Evolutionary conservation across 2,113 vertebrate species (phyloP), one percentile per base, ranked within the genome.

Genomic region (Bubo bubo): DNA sequence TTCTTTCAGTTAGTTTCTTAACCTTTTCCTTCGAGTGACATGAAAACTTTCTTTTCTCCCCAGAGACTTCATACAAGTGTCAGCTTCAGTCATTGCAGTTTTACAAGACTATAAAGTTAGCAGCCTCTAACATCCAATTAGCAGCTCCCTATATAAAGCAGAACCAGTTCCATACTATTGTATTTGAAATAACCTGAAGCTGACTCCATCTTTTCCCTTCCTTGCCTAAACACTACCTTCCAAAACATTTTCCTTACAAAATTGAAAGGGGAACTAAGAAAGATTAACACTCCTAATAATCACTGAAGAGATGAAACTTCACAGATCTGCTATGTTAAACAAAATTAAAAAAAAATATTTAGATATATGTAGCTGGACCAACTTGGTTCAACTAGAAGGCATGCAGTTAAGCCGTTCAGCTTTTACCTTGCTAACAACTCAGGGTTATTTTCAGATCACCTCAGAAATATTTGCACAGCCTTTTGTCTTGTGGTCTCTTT

Each of bases 21-120:
- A 88, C 45, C 92, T 95, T 81, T 35, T 39, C 79, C 8, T 1
- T 17, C 12, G 18, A 93, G 56, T 28, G 58, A 92, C 58, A 85
- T 2, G n/a, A 90, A 93, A 79, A 63, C 49, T 72, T 56, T 4
- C 66, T 67, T 62, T 80, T 64, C 63, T 59, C 85, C 91, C 73
- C 10, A 34, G 76, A 74, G 91, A 47, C 85, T 86, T 77, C 43
- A 22, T 47, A 23, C 71, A 92, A 90, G 86, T 79, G 80, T 62
- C 87, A 95, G 96, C 94, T 76, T 83, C 86, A 70, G 79, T 19
- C 79, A 14, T 6, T 47, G 79, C 66, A 23, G 66, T 90, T 98
- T 98, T 98, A 97, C 95, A 96, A 93, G 95, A 94, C 95, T 93
- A 97, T 97, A 97, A 98, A 98, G 94, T 97, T 97, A 95, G 88